phyloP scores from a whole-genome alignment of 1,140 invertebrate genomes.

The Zaprionus capensis region DNA sequence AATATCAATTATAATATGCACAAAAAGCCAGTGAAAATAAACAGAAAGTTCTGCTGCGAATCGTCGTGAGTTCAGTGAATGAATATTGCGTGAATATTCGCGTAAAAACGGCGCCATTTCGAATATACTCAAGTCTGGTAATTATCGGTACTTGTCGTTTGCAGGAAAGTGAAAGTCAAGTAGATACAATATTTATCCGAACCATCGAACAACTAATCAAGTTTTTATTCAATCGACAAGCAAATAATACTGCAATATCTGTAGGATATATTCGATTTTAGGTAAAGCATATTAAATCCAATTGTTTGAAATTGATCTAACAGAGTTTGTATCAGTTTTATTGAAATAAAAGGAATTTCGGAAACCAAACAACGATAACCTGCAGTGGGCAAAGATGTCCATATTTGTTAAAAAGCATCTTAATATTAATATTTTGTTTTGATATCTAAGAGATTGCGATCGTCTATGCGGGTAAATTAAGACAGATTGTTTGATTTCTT shows the following conservation, averaged over 20 bases:
- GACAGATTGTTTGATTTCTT: background rate
- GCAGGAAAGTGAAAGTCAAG: slow-evolving; percentile 33
- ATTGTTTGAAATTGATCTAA: too few species aligned
- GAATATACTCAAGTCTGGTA: slow-evolving; percentile 3
- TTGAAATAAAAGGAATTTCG: too few species aligned
- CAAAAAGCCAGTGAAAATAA: slow-evolving; percentile 8
- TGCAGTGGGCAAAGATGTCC: too few species aligned
- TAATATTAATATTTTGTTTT: background rate
- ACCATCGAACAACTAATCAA: background rate
- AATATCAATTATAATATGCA: slow-evolving; percentile 2
- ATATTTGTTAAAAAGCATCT: background rate
- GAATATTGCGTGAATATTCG: slow-evolving; percentile 2
- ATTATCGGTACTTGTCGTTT: slow-evolving; percentile 8
- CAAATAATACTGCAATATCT: background rate
- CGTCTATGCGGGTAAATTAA: too few species aligned
- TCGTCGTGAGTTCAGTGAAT: slow-evolving; percentile 18
- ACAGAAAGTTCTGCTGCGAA: slow-evolving; percentile 6
- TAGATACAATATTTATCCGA: slow-evolving; percentile 3
- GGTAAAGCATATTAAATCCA: background rate
- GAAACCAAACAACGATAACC: too few species aligned
- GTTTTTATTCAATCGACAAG: background rate
- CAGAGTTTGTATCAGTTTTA: too few species aligned
- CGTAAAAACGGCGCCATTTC: slow-evolving; percentile 7
- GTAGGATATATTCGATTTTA: background rate
- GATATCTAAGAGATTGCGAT: too few species aligned